phyloP scores from a whole-genome alignment of 2,888 invertebrate species.

The Leptinotarsa peninsularis region DNA sequence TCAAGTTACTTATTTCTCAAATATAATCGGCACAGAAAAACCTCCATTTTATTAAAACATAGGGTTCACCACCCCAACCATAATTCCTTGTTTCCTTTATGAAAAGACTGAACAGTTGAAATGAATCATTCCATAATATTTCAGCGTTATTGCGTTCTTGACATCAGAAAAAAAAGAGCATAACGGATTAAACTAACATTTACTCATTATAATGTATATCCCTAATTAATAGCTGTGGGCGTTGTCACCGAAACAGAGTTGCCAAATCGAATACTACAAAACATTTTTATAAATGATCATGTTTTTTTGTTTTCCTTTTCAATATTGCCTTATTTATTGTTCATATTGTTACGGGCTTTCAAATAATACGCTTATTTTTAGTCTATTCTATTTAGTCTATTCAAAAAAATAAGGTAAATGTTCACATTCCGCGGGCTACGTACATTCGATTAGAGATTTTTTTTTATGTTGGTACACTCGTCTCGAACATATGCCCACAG shows the following conservation, averaged over 20 bases:
- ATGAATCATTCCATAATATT: neutral
- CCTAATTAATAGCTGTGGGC: neutral
- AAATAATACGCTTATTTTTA: too few species aligned
- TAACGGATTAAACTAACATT: slow-evolving; percentile 9
- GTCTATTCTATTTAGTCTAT: too few species aligned
- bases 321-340: too few species aligned
- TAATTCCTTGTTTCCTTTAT: neutral
- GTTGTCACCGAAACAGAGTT: neutral
- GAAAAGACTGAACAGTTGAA: neutral
- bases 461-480: too few species aligned
- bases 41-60: too few species aligned
- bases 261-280: neutral
- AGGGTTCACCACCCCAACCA: neutral
- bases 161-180: slow-evolving; percentile 11
- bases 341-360: too few species aligned
- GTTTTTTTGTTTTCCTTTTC: too few species aligned
- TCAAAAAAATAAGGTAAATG: too few species aligned
- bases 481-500: too few species aligned
- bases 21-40: neutral
- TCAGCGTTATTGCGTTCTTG: slow-evolving; percentile 8
- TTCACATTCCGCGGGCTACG: too few species aligned
- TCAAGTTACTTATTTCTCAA: neutral
- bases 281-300: too few species aligned
- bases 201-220: slow-evolving; percentile 4
- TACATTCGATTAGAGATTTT: too few species aligned